Evolutionary conservation across 2,797 vertebrate species (phyloP).

Genomic region (Saxicola maurus): DNA sequence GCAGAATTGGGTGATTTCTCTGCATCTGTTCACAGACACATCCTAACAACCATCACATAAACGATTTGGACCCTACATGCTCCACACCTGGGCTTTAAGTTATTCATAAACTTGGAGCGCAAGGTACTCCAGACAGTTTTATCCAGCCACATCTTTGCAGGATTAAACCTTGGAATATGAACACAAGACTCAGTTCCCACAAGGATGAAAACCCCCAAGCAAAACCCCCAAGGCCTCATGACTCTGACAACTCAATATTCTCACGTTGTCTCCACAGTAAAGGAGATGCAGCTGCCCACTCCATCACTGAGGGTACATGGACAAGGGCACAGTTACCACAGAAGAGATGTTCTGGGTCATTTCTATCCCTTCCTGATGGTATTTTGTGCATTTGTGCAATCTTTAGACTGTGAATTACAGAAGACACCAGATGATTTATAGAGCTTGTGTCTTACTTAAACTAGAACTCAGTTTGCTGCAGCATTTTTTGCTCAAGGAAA

Average conservation of each 20-base stretch:
- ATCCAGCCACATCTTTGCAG: not conserved
- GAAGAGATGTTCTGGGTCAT: not conserved
- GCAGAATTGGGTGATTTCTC: not conserved
- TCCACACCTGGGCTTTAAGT: not conserved
- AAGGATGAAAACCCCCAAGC: not conserved
- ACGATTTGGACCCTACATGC: not conserved
- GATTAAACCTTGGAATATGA: not conserved
- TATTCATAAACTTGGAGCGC: not conserved
- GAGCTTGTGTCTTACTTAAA: not conserved
- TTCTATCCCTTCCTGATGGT: not conserved
- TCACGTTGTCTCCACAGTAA: not conserved
- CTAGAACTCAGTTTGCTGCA: not conserved
- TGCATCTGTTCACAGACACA: not conserved
- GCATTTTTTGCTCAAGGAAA: not conserved
- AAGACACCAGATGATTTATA: not conserved
- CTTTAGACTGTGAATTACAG: not conserved
- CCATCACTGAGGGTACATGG: not conserved
- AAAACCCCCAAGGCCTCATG: not conserved
- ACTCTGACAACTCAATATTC: not conserved
- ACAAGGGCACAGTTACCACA: not conserved
- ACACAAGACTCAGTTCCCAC: not conserved
- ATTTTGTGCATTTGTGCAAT: not conserved
- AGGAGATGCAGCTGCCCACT: not conserved
- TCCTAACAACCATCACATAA: not conserved
- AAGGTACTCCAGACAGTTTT: not conserved